Evolutionary conservation across 2,797 vertebrate genomes (phyloP).

Genomic region (Thripadectes ignobilis): DNA sequence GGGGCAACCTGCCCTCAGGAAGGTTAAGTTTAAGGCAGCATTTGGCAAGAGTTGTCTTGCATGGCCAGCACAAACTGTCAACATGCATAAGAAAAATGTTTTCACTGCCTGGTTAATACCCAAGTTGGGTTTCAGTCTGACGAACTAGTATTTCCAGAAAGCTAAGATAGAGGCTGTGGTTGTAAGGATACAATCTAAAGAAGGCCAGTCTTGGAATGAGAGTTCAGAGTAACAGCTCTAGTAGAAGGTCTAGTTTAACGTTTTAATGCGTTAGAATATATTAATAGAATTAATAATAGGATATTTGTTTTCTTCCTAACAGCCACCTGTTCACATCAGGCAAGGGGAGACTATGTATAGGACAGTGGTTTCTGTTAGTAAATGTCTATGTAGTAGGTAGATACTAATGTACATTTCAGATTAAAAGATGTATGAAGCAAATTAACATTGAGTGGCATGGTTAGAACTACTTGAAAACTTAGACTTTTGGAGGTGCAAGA

Average conservation of each 20-base stretch:
- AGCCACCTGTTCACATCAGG: background rate
- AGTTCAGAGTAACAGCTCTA: background rate
- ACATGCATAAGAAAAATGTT: accelerated
- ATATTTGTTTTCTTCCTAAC: background rate
- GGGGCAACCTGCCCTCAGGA: background rate
- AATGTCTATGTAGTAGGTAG: background rate
- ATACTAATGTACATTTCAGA: background rate
- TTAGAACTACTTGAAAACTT: background rate
- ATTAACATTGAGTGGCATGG: background rate
- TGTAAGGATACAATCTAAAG: background rate
- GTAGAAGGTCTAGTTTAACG: background rate
- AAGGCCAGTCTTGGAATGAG: background rate
- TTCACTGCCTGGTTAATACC: background rate
- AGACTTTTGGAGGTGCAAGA: background rate
- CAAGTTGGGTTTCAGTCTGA: accelerated
- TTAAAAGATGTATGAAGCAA: background rate
- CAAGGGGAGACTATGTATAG: background rate
- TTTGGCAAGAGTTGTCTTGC: background rate
- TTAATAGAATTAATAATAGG: background rate
- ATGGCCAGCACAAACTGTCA: background rate
- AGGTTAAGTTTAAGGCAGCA: background rate
- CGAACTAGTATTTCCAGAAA: background rate
- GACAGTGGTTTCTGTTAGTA: background rate
- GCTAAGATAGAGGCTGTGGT: background rate
- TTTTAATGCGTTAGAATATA: background rate